A percentile compares a stretch with the other conserved stretches of the same genome.
Evolutionary conservation across 2,797 vertebrate genomes (phyloP).

Genomic region (Eulemur coronatus): DNA sequence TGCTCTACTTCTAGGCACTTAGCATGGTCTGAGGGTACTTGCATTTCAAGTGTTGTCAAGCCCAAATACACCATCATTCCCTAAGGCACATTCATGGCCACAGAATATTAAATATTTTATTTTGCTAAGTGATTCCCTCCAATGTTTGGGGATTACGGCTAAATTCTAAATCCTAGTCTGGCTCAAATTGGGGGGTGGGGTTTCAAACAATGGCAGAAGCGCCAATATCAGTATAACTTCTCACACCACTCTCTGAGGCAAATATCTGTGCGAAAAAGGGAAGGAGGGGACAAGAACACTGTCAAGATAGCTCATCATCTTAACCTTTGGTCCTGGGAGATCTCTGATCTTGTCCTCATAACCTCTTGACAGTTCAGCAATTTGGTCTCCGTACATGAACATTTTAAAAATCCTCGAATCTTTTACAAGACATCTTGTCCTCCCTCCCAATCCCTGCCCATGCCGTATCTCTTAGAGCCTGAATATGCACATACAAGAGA

Average conservation of each 20-base stretch:
- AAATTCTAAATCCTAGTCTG: background rate
- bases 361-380: background rate
- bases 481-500: accelerated
- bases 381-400: background rate
- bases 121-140: background rate
- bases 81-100: background rate
- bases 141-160: background rate
- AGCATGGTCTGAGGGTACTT: background rate
- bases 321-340: background rate
- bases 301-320: background rate
- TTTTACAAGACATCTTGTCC: background rate
- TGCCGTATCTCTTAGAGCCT: background rate
- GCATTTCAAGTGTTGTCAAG: background rate
- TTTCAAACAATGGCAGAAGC: background rate
- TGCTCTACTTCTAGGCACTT: background rate
- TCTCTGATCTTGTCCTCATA: background rate
- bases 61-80: background rate
- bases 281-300: background rate
- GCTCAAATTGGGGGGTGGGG: accelerated
- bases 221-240: background rate
- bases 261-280: background rate
- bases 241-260: background rate
- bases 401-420: background rate
- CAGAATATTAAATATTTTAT: background rate
- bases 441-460: background rate